Conservation (phyloP, 2,888 invertebrate genomes). For the Drosophila greeni region DNA sequence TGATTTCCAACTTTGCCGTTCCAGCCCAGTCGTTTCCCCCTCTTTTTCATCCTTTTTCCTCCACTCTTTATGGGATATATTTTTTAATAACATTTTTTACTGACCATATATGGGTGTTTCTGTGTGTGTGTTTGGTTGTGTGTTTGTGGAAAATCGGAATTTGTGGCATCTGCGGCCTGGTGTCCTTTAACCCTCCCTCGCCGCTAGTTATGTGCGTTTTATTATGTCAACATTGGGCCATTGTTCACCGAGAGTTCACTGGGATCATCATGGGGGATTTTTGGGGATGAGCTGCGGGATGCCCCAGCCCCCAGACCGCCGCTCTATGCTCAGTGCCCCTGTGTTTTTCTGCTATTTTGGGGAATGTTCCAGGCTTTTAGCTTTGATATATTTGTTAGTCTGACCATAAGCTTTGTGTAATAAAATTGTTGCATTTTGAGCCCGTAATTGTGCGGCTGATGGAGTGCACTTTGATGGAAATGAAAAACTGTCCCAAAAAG, state of each 20-base stretch:
- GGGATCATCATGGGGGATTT: constrained; percentile 36
- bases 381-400: constrained; percentile 67
- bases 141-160: constrained; percentile 56
- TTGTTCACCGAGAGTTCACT: constrained; percentile 54
- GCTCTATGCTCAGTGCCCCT: background rate
- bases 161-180: constrained; percentile 69
- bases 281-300: constrained; percentile 38
- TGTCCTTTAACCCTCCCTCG: constrained; percentile 37
- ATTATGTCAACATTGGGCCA: constrained; percentile 71
- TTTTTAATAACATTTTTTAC: constrained; percentile 64
- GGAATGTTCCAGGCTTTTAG: constrained; percentile 55
- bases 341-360: constrained; percentile 44
- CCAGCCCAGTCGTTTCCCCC: constrained; percentile 6
- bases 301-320: constrained; percentile 14
- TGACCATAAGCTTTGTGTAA: constrained; percentile 62
- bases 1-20: constrained; percentile 61
- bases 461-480: constrained; percentile 22
- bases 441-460: constrained; percentile 51
- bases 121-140: constrained; percentile 22
- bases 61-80: constrained; percentile 36
- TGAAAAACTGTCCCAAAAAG: background rate
- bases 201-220: constrained; percentile 69
- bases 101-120: constrained; percentile 30
- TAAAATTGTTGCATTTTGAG: constrained; percentile 58
- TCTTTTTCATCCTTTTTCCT: constrained; percentile 11